Evolutionary conservation across 1,140 invertebrate genomes (phyloP).

Genomic region (Periplaneta americana): DNA sequence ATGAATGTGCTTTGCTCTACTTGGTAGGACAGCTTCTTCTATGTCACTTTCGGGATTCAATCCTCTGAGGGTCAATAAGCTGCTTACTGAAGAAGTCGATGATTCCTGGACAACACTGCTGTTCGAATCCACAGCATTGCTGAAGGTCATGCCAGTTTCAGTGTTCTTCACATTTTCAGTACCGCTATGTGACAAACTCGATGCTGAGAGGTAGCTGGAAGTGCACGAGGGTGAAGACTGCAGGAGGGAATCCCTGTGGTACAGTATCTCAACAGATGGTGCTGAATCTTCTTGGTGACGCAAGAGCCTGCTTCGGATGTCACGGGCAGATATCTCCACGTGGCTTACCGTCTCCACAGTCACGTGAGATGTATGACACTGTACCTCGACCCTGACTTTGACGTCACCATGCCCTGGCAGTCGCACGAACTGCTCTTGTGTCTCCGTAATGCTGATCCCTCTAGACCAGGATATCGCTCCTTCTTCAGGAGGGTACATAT

Average conservation of each 20-base stretch:
- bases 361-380: conserved; percentile 49
- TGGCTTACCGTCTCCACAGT: conserved; percentile 52
- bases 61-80: background rate
- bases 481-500: background rate
- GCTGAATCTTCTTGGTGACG: conserved; percentile 27
- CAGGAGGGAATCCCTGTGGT: background rate
- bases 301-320: conserved; percentile 55
- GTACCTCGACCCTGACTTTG: conserved; percentile 55
- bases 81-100: background rate
- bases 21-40: background rate
- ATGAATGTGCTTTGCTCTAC: conserved; percentile 22
- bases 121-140: background rate
- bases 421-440: conserved; percentile 58
- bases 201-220: background rate
- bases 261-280: conserved; percentile 17
- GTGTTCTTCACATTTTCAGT: background rate
- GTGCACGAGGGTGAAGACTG: background rate
- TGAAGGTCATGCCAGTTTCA: background rate
- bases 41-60: background rate
- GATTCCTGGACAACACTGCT: background rate
- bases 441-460: conserved; percentile 38
- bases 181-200: background rate
- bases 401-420: conserved; percentile 62
- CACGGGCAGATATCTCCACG: conserved; percentile 62
- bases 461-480: conserved; percentile 36